These are phyloP conservation scores for Dolichopus griseipennis DNA, from an alignment of 2,888 invertebrate species.

Conservation along the genomic window DNA sequence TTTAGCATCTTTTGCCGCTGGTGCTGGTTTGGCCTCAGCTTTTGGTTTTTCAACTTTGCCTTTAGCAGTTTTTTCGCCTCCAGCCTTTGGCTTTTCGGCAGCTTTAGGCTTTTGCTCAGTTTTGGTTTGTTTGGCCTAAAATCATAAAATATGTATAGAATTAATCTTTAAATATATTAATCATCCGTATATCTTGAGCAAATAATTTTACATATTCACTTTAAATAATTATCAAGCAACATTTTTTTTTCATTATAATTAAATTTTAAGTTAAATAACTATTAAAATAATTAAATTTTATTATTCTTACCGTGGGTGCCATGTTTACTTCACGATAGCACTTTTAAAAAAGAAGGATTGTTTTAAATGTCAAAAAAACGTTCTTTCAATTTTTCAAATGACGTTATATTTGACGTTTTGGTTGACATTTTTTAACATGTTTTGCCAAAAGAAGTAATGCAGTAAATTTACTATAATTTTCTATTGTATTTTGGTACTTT, in stretches of 20 bases:
- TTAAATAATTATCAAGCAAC: not conserved
- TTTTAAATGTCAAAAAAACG: too few species aligned
- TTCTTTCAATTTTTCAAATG: too few species aligned
- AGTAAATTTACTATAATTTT: too few species aligned
- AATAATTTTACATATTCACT: slow-evolving; percentile 7
- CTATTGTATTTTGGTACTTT: too few species aligned
- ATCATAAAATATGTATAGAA: not conserved
- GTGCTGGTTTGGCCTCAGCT: slow-evolving; percentile 37
- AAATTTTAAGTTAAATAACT: too few species aligned
- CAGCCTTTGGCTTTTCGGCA: slow-evolving; percentile 31
- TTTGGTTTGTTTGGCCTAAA: slow-evolving; percentile 40
- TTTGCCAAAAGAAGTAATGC: too few species aligned
- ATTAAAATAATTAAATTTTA: slow-evolving; percentile 12
- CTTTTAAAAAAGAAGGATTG: slow-evolving; percentile 22
- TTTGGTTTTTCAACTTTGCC: slow-evolving; percentile 42
- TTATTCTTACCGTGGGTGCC: slow-evolving; percentile 43
- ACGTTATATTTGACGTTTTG: too few species aligned
- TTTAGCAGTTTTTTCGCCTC: slow-evolving; percentile 35
- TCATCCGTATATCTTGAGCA: not conserved
- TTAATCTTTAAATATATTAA: not conserved
- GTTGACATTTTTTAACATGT: too few species aligned
- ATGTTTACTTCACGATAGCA: slow-evolving; percentile 38
- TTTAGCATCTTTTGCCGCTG: slow-evolving; percentile 39
- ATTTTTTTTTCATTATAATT: too few species aligned
- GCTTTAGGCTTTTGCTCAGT: slow-evolving; percentile 36